Percentiles rank a stretch among this genome's conserved stretches.
phyloP scores from a whole-genome alignment of 2,113 vertebrate genomes.

The Hassar affinis region DNA sequence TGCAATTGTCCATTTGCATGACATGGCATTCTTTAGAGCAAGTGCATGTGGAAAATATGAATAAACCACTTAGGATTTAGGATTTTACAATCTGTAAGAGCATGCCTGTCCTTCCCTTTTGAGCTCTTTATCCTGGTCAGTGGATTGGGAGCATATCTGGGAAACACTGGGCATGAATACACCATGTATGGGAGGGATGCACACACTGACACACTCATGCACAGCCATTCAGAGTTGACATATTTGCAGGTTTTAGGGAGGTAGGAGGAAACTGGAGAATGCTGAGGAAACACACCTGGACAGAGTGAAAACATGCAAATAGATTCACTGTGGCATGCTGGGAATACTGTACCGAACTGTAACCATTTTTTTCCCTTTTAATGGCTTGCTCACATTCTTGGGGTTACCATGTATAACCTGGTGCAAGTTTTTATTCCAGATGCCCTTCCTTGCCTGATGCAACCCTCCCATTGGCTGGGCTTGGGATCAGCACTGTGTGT shows the following conservation, averaged over 20 bases:
- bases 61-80: neutral
- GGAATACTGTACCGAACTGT: neutral
- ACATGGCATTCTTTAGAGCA: slow-evolving; percentile 3
- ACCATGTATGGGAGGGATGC: neutral
- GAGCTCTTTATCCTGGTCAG: too few species aligned
- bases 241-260: neutral
- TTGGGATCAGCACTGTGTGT: too few species aligned
- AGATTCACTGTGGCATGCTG: neutral
- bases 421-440: too few species aligned
- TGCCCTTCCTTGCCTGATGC: too few species aligned
- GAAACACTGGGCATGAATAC: neutral
- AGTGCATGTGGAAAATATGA: slow-evolving; percentile 8
- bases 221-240: neutral
- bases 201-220: neutral
- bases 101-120: neutral
- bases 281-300: neutral
- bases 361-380: neutral
- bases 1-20: slow-evolving; percentile 21
- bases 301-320: too few species aligned
- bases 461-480: too few species aligned
- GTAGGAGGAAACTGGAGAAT: neutral
- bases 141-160: neutral
- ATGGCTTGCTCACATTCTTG: too few species aligned
- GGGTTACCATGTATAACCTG: too few species aligned
- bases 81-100: neutral